Percentiles rank a stretch among this genome's conserved stretches.
These are phyloP conservation scores for Thecophora atra DNA, from an alignment of 2,888 invertebrate species.

Conservation along the genomic window DNA sequence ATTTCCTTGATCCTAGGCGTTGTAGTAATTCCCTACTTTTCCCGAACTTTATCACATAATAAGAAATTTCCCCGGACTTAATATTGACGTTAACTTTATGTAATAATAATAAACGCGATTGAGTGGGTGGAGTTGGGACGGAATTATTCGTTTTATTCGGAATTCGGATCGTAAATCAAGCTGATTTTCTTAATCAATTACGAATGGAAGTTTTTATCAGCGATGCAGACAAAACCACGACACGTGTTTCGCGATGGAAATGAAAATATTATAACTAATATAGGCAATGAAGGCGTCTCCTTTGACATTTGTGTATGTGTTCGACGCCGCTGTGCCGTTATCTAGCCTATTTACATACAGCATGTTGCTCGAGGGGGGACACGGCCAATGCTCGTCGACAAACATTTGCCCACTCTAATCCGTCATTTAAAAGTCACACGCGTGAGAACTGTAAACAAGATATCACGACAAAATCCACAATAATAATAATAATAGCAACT, in stretches of 20 bases:
- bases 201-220: slow-evolving; percentile 28
- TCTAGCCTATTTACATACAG: slow-evolving; percentile 20
- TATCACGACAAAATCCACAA: slow-evolving; percentile 25
- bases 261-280: slow-evolving; percentile 52
- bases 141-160: no score
- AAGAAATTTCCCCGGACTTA: no score
- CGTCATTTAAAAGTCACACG: slow-evolving; percentile 66
- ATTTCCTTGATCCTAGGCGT: no score
- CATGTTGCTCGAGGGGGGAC: slow-evolving; percentile 2
- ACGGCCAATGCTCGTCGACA: slow-evolving; percentile 55
- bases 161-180: background rate
- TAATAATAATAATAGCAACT: background rate
- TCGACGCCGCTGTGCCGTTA: background rate
- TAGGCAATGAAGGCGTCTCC: slow-evolving; percentile 39
- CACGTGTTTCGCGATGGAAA: slow-evolving; percentile 49
- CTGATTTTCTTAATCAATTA: background rate
- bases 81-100: no score
- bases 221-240: slow-evolving; percentile 46
- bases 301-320: background rate
- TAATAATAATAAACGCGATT: no score
- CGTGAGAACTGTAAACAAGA: slow-evolving; percentile 65
- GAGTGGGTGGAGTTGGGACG: no score
- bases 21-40: no score
- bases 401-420: slow-evolving; percentile 65
- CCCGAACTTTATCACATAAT: no score